Conservation (phyloP, 1,140 invertebrate species). For the Heliothis virescens region DNA sequence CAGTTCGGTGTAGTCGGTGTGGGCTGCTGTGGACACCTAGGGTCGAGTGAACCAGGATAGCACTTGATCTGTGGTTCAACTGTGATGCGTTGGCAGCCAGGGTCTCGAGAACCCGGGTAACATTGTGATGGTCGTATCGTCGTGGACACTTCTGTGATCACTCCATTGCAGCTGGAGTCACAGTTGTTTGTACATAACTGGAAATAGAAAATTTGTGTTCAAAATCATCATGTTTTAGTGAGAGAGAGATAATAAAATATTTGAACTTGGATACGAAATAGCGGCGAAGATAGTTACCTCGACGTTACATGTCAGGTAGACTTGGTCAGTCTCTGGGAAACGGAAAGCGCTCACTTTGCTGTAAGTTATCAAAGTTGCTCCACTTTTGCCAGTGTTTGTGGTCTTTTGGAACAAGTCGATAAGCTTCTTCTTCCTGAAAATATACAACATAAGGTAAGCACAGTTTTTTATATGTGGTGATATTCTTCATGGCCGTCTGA, state of each 20-base stretch:
- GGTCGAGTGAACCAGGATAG: constrained; percentile 72
- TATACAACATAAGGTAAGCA: background rate
- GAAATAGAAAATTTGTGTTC: background rate
- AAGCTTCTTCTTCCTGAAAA: constrained; percentile 88
- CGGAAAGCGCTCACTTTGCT: constrained; percentile 91
- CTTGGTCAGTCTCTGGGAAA: constrained; percentile 90
- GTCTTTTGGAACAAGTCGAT: constrained; percentile 89
- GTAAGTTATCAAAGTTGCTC: constrained; percentile 89
- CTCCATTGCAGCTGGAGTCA: constrained; percentile 72
- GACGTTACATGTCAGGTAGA: constrained; percentile 91
- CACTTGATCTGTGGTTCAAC: constrained; percentile 65
- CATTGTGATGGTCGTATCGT: constrained; percentile 67
- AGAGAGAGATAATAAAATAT: background rate
- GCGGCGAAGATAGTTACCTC: constrained; percentile 82
- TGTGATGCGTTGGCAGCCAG: constrained; percentile 66
- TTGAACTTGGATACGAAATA: background rate
- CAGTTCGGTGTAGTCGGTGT: constrained; percentile 68
- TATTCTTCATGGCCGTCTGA: too few species aligned
- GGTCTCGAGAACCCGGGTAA: constrained; percentile 76
- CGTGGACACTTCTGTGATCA: constrained; percentile 68
- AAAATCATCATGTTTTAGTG: too few species aligned
- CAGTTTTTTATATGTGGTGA: too few species aligned
- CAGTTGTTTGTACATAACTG: constrained; percentile 81
- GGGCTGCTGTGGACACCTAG: constrained; percentile 71
- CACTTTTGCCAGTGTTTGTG: constrained; percentile 86